Base-by-base conservation (phyloP, 2,888 invertebrate species). In the Trissolcus brochymenae region DNA sequence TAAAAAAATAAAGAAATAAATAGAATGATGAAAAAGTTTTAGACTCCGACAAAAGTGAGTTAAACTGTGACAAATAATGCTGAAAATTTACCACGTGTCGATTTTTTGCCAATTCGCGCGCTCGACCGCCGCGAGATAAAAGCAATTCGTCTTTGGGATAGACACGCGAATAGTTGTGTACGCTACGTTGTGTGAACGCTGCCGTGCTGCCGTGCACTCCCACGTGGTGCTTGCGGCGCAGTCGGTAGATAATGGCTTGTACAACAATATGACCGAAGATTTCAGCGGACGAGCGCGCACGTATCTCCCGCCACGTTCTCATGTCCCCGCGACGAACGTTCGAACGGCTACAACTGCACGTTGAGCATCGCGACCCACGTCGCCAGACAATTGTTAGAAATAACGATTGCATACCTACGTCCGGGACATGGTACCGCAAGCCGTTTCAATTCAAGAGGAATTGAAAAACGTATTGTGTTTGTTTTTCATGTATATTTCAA, bases 161-260 rank as follows among this genome's bases (percentile, higher is more conserved):
- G 67, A 66, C 72, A 76, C 76, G 71, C 71, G 71, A 66, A 50
- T 62, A 29, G 66, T 59, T 61, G 67, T 61, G 9, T 16, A 61
- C 72, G 60, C 50, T 71, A 61, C 71, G 71, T 66, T 66, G 25
- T 25, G 17, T 41, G 65, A n/a, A 29, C 59, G 71, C 71, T 71
- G 76, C 76, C 66, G 76, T 62, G 76, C 76, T 71, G 55, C 70
- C 60, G 62, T 61, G 55, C 68, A 70, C 79, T 79, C 76, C 73
- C 66, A 70, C 70, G 66, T 70, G 67, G 78, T 77, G 61, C 55
- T 51, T 11, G 16, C 25, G 51, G 77, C 68, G 78, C 79, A 81
- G 85, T 84, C 83, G 83, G 84, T 81, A 81, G 82, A 84, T 83
- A 83, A 83, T 80, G 80, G 79, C 84, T 82, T 82, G 84, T 84